Conservation (phyloP, 2,797 vertebrate genomes). For the Microchirus variegatus region DNA sequence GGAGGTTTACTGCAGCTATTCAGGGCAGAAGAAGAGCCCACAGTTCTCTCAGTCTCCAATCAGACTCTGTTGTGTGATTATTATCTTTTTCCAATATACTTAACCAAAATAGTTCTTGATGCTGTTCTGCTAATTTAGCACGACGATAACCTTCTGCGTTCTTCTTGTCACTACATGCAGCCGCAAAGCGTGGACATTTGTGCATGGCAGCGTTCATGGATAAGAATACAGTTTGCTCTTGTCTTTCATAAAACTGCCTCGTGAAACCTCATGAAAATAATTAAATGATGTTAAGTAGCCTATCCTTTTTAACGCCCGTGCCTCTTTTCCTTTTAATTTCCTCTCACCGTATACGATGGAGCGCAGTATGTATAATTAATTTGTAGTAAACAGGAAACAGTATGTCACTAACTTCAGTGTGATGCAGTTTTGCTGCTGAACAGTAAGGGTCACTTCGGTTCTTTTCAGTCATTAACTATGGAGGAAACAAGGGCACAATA, state of each 20-base stretch:
- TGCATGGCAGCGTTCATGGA: constrained; percentile 25
- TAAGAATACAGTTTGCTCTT: constrained; percentile 24
- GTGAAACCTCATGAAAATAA: constrained; percentile 14
- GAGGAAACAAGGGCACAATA: constrained; percentile 77
- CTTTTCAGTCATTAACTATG: constrained; percentile 48
- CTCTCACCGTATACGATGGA: constrained; percentile 20
- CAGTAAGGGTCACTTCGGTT: constrained; percentile 48
- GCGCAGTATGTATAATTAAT: not conserved
- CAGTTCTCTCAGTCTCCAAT: constrained; percentile 61
- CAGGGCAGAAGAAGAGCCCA: constrained; percentile 60
- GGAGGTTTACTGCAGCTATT: constrained; percentile 76
- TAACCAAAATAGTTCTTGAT: constrained; percentile 65
- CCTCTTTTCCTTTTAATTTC: constrained; percentile 13
- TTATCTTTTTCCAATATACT: constrained; percentile 62
- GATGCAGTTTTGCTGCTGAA: constrained; percentile 18
- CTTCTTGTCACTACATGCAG: not conserved
- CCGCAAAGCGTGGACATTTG: constrained; percentile 41
- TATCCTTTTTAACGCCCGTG: not conserved
- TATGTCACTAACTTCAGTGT: not conserved
- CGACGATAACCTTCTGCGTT: constrained; percentile 38
- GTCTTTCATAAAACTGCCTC: constrained; percentile 18
- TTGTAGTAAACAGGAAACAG: constrained; percentile 26
- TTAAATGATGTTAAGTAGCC: constrained; percentile 5
- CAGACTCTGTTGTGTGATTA: constrained; percentile 70
- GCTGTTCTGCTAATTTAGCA: constrained; percentile 58